Evolutionary conservation across 2,113 vertebrate species (phyloP).

Genomic region (Excalfactoria chinensis): DNA sequence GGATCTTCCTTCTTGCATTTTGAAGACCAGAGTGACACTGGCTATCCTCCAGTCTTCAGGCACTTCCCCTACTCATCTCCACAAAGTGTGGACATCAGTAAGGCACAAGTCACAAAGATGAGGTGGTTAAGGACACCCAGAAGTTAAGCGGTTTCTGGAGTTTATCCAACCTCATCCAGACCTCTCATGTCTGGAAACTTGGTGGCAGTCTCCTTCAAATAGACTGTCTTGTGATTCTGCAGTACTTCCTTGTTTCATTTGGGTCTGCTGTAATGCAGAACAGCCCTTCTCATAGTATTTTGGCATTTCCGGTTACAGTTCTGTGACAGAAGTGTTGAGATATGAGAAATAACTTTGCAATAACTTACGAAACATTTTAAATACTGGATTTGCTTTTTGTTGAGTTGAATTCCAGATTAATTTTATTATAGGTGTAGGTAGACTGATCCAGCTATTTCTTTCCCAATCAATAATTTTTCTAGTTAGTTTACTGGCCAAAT

Average conservation of each 20-base stretch:
- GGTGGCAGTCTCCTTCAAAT: neutral
- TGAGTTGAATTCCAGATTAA: neutral
- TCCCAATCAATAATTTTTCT: neutral
- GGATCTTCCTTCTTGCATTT: no score
- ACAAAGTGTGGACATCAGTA: neutral
- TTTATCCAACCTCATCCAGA: constrained; percentile 8
- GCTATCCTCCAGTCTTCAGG: no score
- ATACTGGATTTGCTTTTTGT: neutral
- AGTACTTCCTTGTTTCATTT: constrained; percentile 46
- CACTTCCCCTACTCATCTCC: neutral
- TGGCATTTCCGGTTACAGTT: constrained; percentile 52
- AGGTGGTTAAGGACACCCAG: neutral
- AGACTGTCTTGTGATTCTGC: constrained; percentile 11
- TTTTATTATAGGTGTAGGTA: neutral
- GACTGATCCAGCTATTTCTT: neutral
- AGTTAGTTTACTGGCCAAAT: neutral
- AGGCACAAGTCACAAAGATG: neutral
- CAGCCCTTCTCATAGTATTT: constrained; percentile 27
- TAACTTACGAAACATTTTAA: neutral
- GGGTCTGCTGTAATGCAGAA: constrained; percentile 28
- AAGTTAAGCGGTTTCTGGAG: neutral
- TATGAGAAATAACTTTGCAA: constrained; percentile 2
- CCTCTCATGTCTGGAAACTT: neutral
- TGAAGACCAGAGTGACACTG: no score
- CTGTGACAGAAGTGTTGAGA: constrained; percentile 15